Evolutionary conservation across 2,113 vertebrate species (phyloP), one percentile per base, ranked within the genome.

Genomic region (Steatornis caripensis): DNA sequence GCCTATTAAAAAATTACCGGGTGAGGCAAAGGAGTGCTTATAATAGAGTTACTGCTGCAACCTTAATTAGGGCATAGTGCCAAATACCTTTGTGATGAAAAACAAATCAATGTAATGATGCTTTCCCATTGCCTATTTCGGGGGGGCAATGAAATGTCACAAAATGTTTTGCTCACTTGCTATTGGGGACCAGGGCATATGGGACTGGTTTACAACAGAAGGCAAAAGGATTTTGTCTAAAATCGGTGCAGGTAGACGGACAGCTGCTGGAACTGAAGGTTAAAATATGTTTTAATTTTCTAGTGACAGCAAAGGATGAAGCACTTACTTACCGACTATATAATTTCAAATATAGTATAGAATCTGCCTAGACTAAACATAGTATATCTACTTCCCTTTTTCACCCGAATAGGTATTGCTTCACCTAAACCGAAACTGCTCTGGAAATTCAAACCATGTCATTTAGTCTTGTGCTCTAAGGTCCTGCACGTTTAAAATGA

Each of bases 71-170:
- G 60, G 71, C 79, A 70, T 48, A 51, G 60, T 84, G 85, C 90
- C 92, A 94, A 84, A 86, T 84, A 82, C 36, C 49, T 95, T 72
- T 84, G 51, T 78, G 69, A 88, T 90, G 90, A 68, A 84, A 93
- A 95, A 43, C 36, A 93, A 93, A 89, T 80, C 5, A 22, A 77
- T 94, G 46, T 66, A 83, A 65, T n/a, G 26, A 88, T 86, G 71
- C 53, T 94, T 92, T 92, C 34, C 46, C 19, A 8, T 90, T 93
- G 49, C 58, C 16, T 86, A 80, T 91, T 62, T 48, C 11, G 6
- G 60, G 43, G 58, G 54, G 61, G n/a, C n/a, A 84, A 85, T 86
- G 71, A 88, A 96, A 81, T 69, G 30, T 78, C 51, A 92, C 71
- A 75, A 87, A 75, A 84, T 74, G 71, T 64, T 93, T 90, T 84